A percentile compares a stretch with the other conserved stretches of the same genome.
These are phyloP conservation scores for Copidosoma floridanum DNA, from an alignment of 1,140 invertebrate genomes.

Conservation along the genomic window DNA sequence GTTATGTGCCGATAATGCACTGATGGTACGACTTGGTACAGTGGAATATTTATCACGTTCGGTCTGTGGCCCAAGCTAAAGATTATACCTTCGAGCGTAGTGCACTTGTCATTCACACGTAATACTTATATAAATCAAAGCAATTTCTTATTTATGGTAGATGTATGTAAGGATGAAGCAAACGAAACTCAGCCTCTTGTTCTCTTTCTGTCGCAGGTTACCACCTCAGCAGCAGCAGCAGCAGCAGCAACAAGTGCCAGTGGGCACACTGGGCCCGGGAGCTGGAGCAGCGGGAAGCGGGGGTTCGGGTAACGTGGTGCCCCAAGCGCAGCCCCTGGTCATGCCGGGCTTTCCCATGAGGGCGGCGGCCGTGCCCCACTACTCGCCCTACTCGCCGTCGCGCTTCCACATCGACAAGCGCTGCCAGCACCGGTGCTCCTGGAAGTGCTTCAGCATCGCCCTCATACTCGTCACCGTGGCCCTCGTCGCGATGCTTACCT, in stretches of 20 bases:
- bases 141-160: too few species aligned
- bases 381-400: slow-evolving; percentile 82
- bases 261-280: slow-evolving; percentile 41
- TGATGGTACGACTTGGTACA: too few species aligned
- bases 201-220: slow-evolving; percentile 54
- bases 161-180: too few species aligned
- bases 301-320: slow-evolving; percentile 35
- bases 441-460: slow-evolving; percentile 90
- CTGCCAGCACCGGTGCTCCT: slow-evolving; percentile 88
- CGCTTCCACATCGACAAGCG: slow-evolving; percentile 92
- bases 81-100: too few species aligned
- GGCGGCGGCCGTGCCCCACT: slow-evolving; percentile 70
- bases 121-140: too few species aligned
- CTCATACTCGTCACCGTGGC: slow-evolving; percentile 85
- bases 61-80: too few species aligned
- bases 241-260: slow-evolving; percentile 50
- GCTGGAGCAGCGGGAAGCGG: slow-evolving; percentile 51
- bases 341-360: slow-evolving; percentile 78
- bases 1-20: too few species aligned
- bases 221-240: slow-evolving; percentile 50
- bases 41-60: too few species aligned
- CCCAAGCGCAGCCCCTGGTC: slow-evolving; percentile 47
- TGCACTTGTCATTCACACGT: too few species aligned
- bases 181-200: too few species aligned
- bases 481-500: slow-evolving; percentile 86